A percentile compares a stretch with the other conserved stretches of the same genome.
Evolutionary conservation across 2,113 vertebrate genomes (phyloP).

Genomic region (Oncorhynchus gorbuscha): DNA sequence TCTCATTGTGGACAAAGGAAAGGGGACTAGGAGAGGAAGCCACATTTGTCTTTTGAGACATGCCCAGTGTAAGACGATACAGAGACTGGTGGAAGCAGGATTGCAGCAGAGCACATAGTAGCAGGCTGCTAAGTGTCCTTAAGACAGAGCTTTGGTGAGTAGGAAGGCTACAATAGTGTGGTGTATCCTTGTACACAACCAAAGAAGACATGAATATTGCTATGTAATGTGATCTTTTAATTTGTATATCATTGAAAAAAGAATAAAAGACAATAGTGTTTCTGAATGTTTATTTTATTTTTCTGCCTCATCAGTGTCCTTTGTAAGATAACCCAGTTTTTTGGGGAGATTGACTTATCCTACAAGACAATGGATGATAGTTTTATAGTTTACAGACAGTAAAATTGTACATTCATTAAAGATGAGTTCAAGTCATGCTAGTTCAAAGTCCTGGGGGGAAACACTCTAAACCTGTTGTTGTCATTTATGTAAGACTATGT

Average conservation of each 20-base stretch:
- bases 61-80: neutral
- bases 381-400: conserved; percentile 3
- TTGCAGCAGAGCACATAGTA: conserved; percentile 20
- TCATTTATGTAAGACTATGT: no score
- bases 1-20: neutral
- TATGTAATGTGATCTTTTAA: conserved; percentile 69
- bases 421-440: no score
- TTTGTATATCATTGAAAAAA: conserved; percentile 67
- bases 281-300: neutral
- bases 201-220: conserved; percentile 65
- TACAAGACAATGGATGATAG: neutral
- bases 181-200: conserved; percentile 59
- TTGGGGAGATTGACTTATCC: neutral
- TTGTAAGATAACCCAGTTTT: neutral
- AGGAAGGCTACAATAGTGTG: conserved; percentile 44
- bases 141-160: conserved; percentile 60
- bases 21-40: neutral
- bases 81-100: neutral
- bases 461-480: no score
- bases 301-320: neutral
- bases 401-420: neutral
- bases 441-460: no score
- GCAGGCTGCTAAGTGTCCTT: conserved; percentile 62
- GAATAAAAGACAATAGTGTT: conserved; percentile 38
- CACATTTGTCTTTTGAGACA: no score